These are phyloP conservation scores for Aporrectodea caliginosa DNA, from an alignment of 1,140 invertebrate species.

Conservation along the genomic window DNA sequence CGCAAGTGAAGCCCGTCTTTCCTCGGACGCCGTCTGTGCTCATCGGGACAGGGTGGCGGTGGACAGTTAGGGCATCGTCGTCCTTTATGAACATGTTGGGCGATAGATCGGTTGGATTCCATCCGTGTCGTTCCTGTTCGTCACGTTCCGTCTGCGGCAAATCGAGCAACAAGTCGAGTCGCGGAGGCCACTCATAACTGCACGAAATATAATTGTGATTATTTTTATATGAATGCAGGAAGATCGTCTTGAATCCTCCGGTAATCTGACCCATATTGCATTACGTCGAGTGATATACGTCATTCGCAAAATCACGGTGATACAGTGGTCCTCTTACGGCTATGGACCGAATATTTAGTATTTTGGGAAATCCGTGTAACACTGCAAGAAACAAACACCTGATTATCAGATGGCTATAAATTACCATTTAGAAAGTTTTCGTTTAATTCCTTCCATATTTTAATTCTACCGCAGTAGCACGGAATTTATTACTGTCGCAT, in stretches of 20 bases:
- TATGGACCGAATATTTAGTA: too few species aligned
- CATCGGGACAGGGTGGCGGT: constrained; percentile 97
- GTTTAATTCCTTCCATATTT: too few species aligned
- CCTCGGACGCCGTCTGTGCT: constrained; percentile 98
- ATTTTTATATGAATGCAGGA: not conserved
- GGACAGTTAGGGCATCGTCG: constrained; percentile 96
- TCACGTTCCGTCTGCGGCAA: constrained; percentile 87
- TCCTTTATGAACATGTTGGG: constrained; percentile 99
- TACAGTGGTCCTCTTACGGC: too few species aligned
- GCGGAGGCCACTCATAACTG: constrained; percentile 62
- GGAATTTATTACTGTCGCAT: too few species aligned
- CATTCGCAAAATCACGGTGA: too few species aligned
- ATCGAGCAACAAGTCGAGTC: constrained; percentile 90
- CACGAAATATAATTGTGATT: not conserved
- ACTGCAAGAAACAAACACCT: too few species aligned
- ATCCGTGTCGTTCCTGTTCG: constrained; percentile 84
- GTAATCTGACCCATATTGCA: not conserved
- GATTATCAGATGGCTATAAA: too few species aligned
- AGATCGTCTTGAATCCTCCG: not conserved
- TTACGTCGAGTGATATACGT: too few species aligned
- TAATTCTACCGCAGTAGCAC: too few species aligned
- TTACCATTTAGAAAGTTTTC: too few species aligned
- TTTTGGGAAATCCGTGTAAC: too few species aligned
- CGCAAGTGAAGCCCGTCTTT: constrained; percentile 88
- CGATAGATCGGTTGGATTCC: constrained; percentile 95